phyloP scores from a whole-genome alignment of 2,888 invertebrate species.

The Agriopis marginaria region DNA sequence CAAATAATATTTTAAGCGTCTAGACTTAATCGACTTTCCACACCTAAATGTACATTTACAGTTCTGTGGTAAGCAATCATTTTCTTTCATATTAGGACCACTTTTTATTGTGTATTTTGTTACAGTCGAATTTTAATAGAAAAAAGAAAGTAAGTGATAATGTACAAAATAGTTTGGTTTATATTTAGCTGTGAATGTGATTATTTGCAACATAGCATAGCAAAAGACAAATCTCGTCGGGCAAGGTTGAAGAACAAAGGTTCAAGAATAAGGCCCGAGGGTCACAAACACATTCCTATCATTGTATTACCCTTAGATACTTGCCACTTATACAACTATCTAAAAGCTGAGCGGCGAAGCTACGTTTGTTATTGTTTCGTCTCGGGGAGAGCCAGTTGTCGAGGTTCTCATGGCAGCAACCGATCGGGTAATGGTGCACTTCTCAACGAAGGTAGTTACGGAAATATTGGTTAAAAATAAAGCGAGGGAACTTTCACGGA shows the following conservation, averaged over 20 bases:
- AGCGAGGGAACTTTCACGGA: not conserved
- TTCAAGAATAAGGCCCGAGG: conserved; percentile 12
- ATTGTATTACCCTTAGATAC: conserved; percentile 11
- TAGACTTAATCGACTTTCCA: not conserved
- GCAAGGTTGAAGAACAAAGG: conserved; percentile 11
- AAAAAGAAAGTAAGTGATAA: too few species aligned
- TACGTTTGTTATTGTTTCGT: conserved; percentile 19
- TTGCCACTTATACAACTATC: conserved; percentile 11
- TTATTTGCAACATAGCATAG: not conserved
- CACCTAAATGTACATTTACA: not conserved
- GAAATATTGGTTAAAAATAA: not conserved
- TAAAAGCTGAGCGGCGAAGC: conserved; percentile 6
- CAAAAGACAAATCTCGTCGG: not conserved
- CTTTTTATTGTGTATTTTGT: not conserved
- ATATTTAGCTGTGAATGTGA: conserved; percentile 2
- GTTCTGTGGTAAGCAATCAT: not conserved
- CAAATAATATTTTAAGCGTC: not conserved
- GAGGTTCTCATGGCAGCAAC: conserved; percentile 7
- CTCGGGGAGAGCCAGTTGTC: conserved; percentile 6
- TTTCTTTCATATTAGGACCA: not conserved
- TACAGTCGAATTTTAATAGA: conserved; percentile 1
- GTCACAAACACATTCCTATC: conserved; percentile 14
- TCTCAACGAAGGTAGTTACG: not conserved
- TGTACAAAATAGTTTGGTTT: not conserved
- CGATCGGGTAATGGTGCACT: conserved; percentile 11